Percentiles rank a stretch among this genome's conserved stretches.
Evolutionary conservation across 2,113 vertebrate species (phyloP).

Genomic region (Callospermophilus lateralis): DNA sequence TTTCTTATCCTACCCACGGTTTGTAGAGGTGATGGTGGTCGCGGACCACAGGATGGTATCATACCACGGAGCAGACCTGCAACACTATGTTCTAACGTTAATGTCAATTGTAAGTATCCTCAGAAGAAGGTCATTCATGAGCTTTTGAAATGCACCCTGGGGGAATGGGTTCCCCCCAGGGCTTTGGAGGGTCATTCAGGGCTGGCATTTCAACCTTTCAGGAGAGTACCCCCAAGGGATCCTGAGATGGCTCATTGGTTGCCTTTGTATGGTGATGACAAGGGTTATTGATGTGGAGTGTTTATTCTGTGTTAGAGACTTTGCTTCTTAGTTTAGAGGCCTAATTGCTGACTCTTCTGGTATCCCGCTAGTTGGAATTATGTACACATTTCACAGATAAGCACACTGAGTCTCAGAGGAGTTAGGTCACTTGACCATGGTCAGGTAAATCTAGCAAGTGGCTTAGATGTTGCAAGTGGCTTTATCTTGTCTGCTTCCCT

Average conservation of each 20-base stretch:
- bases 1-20: conserved; percentile 98
- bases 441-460: neutral
- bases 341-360: neutral
- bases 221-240: neutral
- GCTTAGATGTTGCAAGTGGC: neutral
- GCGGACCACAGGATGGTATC: conserved; percentile 98
- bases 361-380: neutral
- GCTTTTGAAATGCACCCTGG: neutral
- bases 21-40: conserved; percentile 99
- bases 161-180: neutral
- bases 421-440: neutral
- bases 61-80: conserved; percentile 96
- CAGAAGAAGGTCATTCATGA: neutral
- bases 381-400: neutral
- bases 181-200: neutral
- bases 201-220: neutral
- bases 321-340: neutral
- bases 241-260: neutral
- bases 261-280: neutral
- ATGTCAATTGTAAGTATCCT: conserved; percentile 98
- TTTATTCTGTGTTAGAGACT: neutral
- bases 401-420: conserved; percentile 34
- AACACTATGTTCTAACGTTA: conserved; percentile 97
- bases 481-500: neutral
- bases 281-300: neutral